Percentiles rank a stretch among this genome's conserved stretches.
Conservation (phyloP, 2,113 vertebrate species). For the Hydropotes inermis region DNA sequence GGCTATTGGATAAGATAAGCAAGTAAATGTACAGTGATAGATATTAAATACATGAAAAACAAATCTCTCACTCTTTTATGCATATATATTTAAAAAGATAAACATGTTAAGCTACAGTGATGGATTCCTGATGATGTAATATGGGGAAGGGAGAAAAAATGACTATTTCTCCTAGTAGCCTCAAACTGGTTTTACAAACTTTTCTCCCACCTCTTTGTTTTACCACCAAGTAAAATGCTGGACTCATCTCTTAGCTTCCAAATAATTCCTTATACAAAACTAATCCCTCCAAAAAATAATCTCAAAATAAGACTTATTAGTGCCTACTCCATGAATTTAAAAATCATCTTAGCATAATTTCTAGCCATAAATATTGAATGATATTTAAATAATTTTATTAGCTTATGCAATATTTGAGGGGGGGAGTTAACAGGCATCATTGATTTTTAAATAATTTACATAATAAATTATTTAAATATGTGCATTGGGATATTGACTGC, state of each 20-base stretch:
- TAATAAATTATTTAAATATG: background rate
- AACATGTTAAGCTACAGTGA: background rate
- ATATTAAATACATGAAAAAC: background rate
- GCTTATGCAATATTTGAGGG: background rate
- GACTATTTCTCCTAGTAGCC: background rate
- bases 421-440: background rate
- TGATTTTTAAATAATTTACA: background rate
- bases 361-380: background rate
- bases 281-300: accelerated
- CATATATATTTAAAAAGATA: background rate
- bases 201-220: background rate
- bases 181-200: background rate
- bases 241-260: background rate
- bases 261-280: background rate
- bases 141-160: background rate
- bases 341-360: background rate
- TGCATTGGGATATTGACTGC: background rate
- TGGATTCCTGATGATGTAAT: background rate
- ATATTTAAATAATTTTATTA: background rate
- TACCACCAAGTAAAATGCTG: background rate
- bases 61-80: background rate
- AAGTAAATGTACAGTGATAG: background rate
- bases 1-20: background rate
- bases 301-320: background rate
- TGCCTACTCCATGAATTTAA: background rate